Evolutionary conservation across 2,888 invertebrate species (phyloP), one percentile per base, ranked within the genome.

Genomic region (Achlya flavicornis): DNA sequence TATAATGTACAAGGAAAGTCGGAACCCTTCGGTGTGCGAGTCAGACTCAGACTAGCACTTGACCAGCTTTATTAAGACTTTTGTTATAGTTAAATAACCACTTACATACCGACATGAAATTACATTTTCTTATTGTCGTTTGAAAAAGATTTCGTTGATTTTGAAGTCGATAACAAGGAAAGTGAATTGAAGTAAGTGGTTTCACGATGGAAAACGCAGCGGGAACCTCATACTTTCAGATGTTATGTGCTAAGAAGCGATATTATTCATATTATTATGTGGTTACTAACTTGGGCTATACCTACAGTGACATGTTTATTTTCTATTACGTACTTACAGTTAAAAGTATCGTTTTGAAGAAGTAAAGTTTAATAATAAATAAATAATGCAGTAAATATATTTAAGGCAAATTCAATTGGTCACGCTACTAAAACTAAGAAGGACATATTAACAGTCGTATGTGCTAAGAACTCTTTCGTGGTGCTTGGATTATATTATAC

Each of bases 381-480:
- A n/a, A n/a, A n/a, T n/a, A n/a, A n/a, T 43, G 4, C 26, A n/a
- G 41, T n/a, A 60, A 60, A 60, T 60, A 60, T 60, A 60, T 41
- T 26, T 19, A 19, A 35, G 60, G 60, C 41, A 11, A 35, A 6
- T 4, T 4, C 2, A 26, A 60, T 43, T 60, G 41, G 60, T 19
- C 33, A 26, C 41, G 43, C 19, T 60, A 43, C 33, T 60, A 8
- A 60, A 59, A 60, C 43, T 60, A 60, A 43, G 60, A 7, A 60
- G 60, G 43, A 41, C 41, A 41, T 16, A 41, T 59, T 26, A 41
- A 59, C 59, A 41, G 5, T 41, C 6, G 60, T 60, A 60, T 43
- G 60, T 60, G 60, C 60, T 43, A 43, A 12, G 59, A 60, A 60
- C 59, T 60, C 43, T 60, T 43, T 26, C 60, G 60, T 60, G 43